Conservation (phyloP, 2,888 invertebrate species). For the Cynaeus angustus region DNA sequence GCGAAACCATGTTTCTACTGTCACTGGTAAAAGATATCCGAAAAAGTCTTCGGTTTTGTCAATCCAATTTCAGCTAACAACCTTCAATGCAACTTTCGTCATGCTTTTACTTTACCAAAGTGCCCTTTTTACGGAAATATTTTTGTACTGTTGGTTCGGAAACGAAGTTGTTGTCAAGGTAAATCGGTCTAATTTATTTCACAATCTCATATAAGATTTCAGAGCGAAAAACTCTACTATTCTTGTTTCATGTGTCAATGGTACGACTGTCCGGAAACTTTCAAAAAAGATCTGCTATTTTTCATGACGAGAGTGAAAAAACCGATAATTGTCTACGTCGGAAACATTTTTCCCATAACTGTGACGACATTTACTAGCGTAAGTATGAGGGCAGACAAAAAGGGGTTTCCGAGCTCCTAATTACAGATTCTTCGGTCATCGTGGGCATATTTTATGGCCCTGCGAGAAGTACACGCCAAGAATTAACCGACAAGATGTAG, state of each 20-base stretch:
- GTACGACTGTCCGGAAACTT: slow-evolving; percentile 18
- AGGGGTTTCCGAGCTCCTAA: not conserved
- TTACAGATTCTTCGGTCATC: slow-evolving; percentile 38
- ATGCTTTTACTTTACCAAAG: slow-evolving; percentile 18
- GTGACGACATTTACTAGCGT: slow-evolving; percentile 41
- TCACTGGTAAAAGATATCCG: slow-evolving; percentile 22
- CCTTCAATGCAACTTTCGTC: slow-evolving; percentile 17
- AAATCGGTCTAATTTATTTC: not conserved
- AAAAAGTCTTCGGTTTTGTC: slow-evolving; percentile 2
- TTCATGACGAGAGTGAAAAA: slow-evolving; percentile 37
- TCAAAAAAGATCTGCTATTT: slow-evolving; percentile 35
- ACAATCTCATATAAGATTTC: not conserved
- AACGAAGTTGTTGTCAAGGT: slow-evolving; percentile 49
- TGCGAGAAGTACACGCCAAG: slow-evolving; percentile 30
- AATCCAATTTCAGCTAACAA: slow-evolving; percentile 7
- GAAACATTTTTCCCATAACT: slow-evolving; percentile 36
- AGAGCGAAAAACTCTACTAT: slow-evolving; percentile 28
- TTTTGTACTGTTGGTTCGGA: slow-evolving; percentile 46
- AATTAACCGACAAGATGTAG: not conserved
- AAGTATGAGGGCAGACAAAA: slow-evolving; percentile 16
- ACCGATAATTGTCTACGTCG: slow-evolving; percentile 35
- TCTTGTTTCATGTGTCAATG: slow-evolving; percentile 12
- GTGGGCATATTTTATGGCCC: slow-evolving; percentile 41
- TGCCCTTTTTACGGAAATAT: slow-evolving; percentile 36
- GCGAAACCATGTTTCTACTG: slow-evolving; percentile 42